Evolutionary conservation across 2,888 invertebrate species (phyloP), one percentile per base, ranked within the genome.

Genomic region (Ophioninae sp.): DNA sequence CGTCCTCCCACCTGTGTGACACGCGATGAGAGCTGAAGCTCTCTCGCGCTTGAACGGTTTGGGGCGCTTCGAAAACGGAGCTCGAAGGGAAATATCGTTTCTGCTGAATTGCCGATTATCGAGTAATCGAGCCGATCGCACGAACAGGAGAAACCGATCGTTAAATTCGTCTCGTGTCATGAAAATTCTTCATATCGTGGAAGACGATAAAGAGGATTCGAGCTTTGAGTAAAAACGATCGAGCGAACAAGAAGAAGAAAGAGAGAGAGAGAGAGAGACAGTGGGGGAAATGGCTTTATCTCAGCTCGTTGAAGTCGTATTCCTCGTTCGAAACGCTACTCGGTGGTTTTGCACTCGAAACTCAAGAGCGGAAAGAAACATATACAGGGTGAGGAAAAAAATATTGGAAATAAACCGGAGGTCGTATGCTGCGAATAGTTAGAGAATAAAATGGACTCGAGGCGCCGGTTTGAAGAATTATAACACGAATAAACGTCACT

Each of bases 21-120:
- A 80, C 44, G 21, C n/a, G 57, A 23, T 65, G 30, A 72, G 21
- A 17, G 17, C 21, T 23, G 21, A 44, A 41, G 44, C 6, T 30
- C 30, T 44, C 21, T 50, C 20, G 21, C 61, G 23, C 23, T 41
- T 61, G 41, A 30, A 64, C 39, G 59, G 13, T 65, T 62, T 17
- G 69, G 21, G 23, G 61, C 39, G 65, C 30, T 75, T 57, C 17
- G 13, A 64, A 70, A 69, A 73, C 39, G 74, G 67, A 79, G 69
- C 65, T 70, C 77, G 77, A 83, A 81, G 81, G 77, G 77, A 83
- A 81, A 83, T 81, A 68, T 81, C 83, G 79, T 77, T 68, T 79
- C 83, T 44, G 77, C 64, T 77, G 80, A 17, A 69, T 65, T 30
- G 77, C 39, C 73, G 83, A 83, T 83, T 81, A 83, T 70, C 50